These are phyloP conservation scores for Trachemys scripta DNA, from an alignment of 2,113 vertebrate species.

Conservation along the genomic window DNA sequence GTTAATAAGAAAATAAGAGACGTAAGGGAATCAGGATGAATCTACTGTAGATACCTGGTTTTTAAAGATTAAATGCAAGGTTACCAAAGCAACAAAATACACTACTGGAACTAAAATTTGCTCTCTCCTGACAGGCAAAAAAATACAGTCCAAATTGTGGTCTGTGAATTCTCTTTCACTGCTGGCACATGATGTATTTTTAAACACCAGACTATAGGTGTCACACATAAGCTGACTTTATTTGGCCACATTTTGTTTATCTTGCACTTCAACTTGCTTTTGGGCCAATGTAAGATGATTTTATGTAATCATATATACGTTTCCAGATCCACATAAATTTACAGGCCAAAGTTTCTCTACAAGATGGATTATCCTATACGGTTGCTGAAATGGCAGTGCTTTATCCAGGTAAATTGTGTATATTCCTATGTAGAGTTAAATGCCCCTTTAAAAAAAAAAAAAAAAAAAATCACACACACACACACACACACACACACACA, in stretches of 20 bases:
- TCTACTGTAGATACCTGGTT: not conserved
- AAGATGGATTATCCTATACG: not conserved
- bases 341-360: not conserved
- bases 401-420: not conserved
- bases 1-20: not conserved
- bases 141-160: not conserved
- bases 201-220: not conserved
- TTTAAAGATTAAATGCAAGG: not conserved
- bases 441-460: too few relatives aligned
- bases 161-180: not conserved
- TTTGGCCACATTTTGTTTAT: too few relatives aligned
- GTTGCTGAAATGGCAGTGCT: not conserved
- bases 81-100: not conserved
- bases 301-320: too few relatives aligned
- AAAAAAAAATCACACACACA: not conserved
- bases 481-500: not conserved
- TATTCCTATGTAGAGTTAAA: not conserved
- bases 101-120: not conserved
- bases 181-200: not conserved
- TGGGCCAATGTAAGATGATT: too few relatives aligned
- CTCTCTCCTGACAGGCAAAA: not conserved
- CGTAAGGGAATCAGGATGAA: not conserved
- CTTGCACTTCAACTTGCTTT: too few relatives aligned
- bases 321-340: not conserved
- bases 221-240: not conserved